A percentile compares a stretch with the other conserved stretches of the same genome.
Evolutionary conservation across 1,140 invertebrate genomes (phyloP).

Genomic region (Calliphora vicina): DNA sequence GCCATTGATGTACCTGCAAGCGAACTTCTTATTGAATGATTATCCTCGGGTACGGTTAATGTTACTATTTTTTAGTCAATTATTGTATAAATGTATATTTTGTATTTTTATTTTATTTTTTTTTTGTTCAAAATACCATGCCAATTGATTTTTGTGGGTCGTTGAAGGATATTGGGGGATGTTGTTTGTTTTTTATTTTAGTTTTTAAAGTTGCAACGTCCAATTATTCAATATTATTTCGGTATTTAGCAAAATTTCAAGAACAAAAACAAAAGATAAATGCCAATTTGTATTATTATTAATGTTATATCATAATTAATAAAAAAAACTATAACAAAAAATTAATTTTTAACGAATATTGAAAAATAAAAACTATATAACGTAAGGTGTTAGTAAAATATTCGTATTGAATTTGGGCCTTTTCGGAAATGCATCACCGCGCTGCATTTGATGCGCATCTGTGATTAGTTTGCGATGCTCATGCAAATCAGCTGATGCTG

Average conservation of each 20-base stretch:
- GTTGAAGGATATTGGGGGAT: not conserved
- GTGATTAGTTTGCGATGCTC: no score
- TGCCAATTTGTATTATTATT: not conserved
- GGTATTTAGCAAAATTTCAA: not conserved
- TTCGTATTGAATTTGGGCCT: no score
- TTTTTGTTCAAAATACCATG: conserved; percentile 7
- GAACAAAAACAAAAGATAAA: not conserved
- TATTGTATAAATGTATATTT: conserved; percentile 41
- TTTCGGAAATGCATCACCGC: no score
- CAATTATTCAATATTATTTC: not conserved
- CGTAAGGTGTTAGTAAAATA: no score
- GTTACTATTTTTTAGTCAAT: conserved; percentile 52
- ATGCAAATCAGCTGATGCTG: no score
- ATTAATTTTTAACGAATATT: no score
- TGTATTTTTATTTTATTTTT: no score
- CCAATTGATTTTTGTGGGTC: not conserved
- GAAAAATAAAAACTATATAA: no score
- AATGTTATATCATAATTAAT: no score
- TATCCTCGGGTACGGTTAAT: conserved; percentile 61
- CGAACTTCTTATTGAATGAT: conserved; percentile 63
- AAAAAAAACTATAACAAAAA: no score
- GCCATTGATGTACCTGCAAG: conserved; percentile 63
- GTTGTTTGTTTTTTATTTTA: not conserved
- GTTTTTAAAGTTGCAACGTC: not conserved
- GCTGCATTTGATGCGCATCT: no score